Percentiles rank a stretch among this genome's conserved stretches.
phyloP scores from a whole-genome alignment of 1,140 invertebrate species.

The Drosophila nasuta region DNA sequence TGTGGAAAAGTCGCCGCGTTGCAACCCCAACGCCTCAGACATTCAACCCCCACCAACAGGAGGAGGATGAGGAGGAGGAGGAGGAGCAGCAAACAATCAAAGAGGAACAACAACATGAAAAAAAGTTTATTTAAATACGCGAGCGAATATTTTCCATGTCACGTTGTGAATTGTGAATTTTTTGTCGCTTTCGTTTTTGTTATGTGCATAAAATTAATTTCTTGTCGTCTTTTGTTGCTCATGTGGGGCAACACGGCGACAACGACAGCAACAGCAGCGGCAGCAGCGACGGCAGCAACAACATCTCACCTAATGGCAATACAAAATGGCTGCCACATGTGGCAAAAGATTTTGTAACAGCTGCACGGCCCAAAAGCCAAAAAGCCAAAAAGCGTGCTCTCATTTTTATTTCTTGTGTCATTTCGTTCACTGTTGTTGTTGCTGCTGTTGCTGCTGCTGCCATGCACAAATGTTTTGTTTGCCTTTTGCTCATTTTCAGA shows the following conservation, averaged over 20 bases:
- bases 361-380: slow-evolving; percentile 65
- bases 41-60: slow-evolving; percentile 39
- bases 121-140: slow-evolving; percentile 57
- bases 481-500: slow-evolving; percentile 30
- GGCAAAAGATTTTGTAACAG: slow-evolving; percentile 79
- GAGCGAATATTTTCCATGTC: slow-evolving; percentile 75
- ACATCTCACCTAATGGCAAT: slow-evolving; percentile 74
- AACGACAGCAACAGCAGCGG: slow-evolving; percentile 33
- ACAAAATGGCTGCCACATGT: slow-evolving; percentile 75
- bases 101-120: slow-evolving; percentile 19
- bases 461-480: slow-evolving; percentile 50
- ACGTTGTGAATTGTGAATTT: slow-evolving; percentile 72
- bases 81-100: not conserved
- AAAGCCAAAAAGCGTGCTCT: slow-evolving; percentile 73
- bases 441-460: slow-evolving; percentile 27
- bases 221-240: slow-evolving; percentile 77
- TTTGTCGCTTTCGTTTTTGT: slow-evolving; percentile 63
- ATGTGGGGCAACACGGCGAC: slow-evolving; percentile 55
- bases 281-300: slow-evolving; percentile 23
- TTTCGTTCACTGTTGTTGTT: slow-evolving; percentile 20
- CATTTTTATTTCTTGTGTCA: slow-evolving; percentile 66
- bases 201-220: slow-evolving; percentile 80
- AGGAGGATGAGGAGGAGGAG: too few relatives aligned
- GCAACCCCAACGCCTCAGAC: slow-evolving; percentile 35
- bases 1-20: slow-evolving; percentile 66